A percentile compares a stretch with the other conserved stretches of the same genome.
phyloP scores from a whole-genome alignment of 2,797 vertebrate genomes.

The Nyctibius grandis region DNA sequence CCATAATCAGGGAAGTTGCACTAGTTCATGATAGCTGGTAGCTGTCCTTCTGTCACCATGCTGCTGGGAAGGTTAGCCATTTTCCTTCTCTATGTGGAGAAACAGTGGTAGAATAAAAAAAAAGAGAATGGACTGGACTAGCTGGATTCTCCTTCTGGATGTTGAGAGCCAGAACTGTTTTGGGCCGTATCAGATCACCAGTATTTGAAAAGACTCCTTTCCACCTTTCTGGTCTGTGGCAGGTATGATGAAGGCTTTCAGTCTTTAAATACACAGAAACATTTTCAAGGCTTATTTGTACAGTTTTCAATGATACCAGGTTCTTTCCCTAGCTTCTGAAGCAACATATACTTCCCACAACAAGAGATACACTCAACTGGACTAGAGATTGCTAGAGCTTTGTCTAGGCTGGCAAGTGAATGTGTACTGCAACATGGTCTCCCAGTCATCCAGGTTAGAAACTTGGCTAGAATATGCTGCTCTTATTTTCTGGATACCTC shows the following conservation, averaged over 20 bases:
- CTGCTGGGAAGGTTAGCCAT: neutral
- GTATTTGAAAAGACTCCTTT: neutral
- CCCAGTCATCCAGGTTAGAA: neutral
- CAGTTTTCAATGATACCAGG: neutral
- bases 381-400: neutral
- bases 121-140: neutral
- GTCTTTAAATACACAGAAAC: neutral
- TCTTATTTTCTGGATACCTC: neutral
- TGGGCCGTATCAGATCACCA: neutral
- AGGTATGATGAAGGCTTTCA: neutral
- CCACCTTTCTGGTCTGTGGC: neutral
- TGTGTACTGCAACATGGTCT: neutral
- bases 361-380: rapidly evolving
- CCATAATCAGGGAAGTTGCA: neutral
- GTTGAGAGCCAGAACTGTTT: neutral
- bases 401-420: neutral
- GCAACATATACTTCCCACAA: neutral
- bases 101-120: neutral
- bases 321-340: neutral
- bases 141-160: neutral
- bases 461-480: neutral
- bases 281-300: neutral
- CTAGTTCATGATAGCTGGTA: neutral
- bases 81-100: neutral
- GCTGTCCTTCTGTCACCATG: neutral